Conservation (phyloP, 2,113 vertebrate species). For the Cyanoderma ruficeps region DNA sequence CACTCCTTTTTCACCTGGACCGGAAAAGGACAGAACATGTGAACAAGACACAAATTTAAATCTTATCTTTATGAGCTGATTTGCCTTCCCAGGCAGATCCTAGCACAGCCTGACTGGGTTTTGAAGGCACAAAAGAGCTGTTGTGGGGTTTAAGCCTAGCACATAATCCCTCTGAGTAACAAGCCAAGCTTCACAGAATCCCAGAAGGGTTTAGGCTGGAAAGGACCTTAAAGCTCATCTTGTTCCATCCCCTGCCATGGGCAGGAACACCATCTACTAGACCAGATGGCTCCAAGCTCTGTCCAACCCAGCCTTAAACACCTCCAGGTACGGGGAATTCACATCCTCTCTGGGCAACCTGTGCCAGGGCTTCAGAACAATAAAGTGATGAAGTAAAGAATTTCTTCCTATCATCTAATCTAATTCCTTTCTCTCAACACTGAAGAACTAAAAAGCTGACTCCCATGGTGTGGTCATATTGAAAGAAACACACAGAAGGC, state of each 20-base stretch:
- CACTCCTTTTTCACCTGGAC: slow-evolving; percentile 94
- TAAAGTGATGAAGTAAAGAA: neutral
- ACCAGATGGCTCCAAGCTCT: neutral
- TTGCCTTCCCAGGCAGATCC: neutral
- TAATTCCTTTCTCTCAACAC: neutral
- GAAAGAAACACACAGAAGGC: neutral
- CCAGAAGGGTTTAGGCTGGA: neutral
- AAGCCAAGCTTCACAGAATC: neutral
- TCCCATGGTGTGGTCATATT: neutral
- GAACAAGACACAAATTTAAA: neutral
- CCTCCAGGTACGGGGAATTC: neutral
- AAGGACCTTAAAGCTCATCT: neutral
- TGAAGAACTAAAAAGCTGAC: neutral
- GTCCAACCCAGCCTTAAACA: neutral
- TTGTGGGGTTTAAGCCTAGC: neutral
- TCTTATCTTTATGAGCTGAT: neutral
- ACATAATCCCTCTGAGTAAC: neutral
- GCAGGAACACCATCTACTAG: neutral
- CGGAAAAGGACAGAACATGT: neutral
- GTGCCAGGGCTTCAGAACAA: neutral
- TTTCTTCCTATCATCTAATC: neutral
- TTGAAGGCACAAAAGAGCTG: neutral
- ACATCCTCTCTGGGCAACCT: neutral
- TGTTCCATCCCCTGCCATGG: neutral
- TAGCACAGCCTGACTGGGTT: neutral